Evolutionary conservation across 2,888 invertebrate species (phyloP), one percentile per base, ranked within the genome.

Genomic region (Eurois occulta): DNA sequence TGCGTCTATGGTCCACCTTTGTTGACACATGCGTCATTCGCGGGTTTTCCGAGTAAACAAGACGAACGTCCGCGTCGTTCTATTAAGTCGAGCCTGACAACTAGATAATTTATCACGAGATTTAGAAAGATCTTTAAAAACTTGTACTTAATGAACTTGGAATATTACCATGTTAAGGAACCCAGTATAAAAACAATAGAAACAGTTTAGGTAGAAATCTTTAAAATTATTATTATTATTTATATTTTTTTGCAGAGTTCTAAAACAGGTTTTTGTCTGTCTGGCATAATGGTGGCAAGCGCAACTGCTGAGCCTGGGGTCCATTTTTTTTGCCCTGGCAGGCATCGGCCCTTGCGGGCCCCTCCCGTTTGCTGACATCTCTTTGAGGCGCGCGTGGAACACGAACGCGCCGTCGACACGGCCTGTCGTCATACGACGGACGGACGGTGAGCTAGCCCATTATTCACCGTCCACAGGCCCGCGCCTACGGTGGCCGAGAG

Each of bases 1-100:
- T 32, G 18, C 41, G 62, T 24, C 65, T 65, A 24, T n/a, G 41
- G 41, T 75, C 48, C 60, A 73, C 48, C 73, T 72, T 72, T 73
- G 62, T 64, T 72, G 48, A 32, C 62, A 46, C 75, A 43, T 75
- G 75, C n/a, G 76, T 76, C 76, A 75, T 65, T 35, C 64, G 65
- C 55, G 52, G 75, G 65, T 24, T 76, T 67, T 74, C 52, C 52
- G 16, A n/a, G 35, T 35, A 64, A 64, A 75, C 52, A 46, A 28
- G n/a, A 71, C 65, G 24, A 28, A 28, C 41, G 41, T 35, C n/a
- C 35, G 35, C 41, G 43, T 24, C 5, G n/a, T 28, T 28, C 21
- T 13, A 60, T 38, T 24, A 70, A 28, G 13, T 32, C 21, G 41
- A 13, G 18, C 16, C 43, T 24, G 38, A 52, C 10, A 11, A 1